These are phyloP conservation scores for Lytechinus pictus DNA, from an alignment of 35 echinoderm and acorn worm genomes.

Conservation along the genomic window DNA sequence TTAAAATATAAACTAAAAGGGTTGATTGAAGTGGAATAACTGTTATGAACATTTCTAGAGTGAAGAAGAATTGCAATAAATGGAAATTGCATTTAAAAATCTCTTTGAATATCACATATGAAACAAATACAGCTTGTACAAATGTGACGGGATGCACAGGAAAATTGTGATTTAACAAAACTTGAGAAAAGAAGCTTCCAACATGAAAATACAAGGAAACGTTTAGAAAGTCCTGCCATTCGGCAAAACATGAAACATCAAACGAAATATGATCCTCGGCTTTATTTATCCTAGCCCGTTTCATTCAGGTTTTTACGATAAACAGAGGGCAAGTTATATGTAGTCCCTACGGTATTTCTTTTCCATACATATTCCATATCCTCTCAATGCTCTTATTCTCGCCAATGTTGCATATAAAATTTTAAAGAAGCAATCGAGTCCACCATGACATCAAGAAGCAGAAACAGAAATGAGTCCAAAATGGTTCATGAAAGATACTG, in stretches of 20 bases:
- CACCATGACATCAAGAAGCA: no score
- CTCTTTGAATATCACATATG: background rate
- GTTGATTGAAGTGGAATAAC: no score
- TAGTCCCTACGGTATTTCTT: background rate
- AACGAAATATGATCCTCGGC: conserved; percentile 9
- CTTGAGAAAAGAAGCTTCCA: background rate
- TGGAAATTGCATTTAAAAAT: no score
- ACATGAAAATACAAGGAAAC: background rate
- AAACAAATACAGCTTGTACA: background rate
- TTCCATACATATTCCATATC: background rate
- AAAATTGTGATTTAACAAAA: background rate
- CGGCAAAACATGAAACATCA: background rate
- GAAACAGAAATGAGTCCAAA: no score
- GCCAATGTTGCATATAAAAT: background rate
- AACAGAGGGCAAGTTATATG: background rate
- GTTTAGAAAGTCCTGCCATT: background rate
- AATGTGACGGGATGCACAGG: background rate
- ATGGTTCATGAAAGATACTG: no score
- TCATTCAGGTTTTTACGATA: conserved; percentile 20
- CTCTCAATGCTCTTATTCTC: background rate
- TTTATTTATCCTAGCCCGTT: conserved; percentile 33
- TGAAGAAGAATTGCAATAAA: no score
- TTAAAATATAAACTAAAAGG: no score
- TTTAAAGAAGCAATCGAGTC: background rate
- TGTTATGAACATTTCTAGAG: no score